Conservation (phyloP, 2,888 invertebrate species). For the Zaprionus obscuricornis region DNA sequence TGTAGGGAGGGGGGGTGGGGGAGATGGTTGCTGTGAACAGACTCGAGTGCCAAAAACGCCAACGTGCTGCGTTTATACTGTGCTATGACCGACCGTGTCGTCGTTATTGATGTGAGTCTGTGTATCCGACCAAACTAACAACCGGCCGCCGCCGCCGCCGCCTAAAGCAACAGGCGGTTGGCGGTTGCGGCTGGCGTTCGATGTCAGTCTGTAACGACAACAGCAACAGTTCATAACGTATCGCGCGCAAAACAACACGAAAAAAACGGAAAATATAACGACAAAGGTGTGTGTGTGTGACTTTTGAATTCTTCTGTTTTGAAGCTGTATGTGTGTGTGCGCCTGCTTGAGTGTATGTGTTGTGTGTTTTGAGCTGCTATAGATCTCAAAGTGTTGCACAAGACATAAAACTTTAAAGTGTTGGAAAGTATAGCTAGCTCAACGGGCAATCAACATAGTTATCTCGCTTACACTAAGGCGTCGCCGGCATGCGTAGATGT, state of each 20-base stretch:
- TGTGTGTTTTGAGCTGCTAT: conserved; percentile 1
- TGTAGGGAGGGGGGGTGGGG: no score
- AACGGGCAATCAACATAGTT: conserved; percentile 12
- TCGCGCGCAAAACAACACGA: conserved; percentile 62
- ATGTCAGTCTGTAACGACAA: conserved; percentile 73
- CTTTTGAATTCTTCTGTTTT: conserved; percentile 34
- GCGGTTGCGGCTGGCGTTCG: conserved; percentile 45
- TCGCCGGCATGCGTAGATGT: conserved; percentile 42
- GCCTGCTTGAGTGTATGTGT: conserved; percentile 6
- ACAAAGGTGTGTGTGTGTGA: conserved; percentile 32
- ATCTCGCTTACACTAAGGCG: conserved; percentile 54
- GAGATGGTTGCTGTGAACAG: no score
- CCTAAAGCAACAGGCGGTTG: conserved; percentile 75
- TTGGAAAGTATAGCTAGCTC: conserved; percentile 40
- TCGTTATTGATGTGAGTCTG: conserved; percentile 31
- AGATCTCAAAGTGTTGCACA: conserved; percentile 65
- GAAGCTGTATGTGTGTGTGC: conserved; percentile 20
- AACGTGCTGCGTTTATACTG: conserved; percentile 32
- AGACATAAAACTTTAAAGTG: conserved; percentile 42
- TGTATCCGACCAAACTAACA: conserved; percentile 12
- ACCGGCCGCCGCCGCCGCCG: conserved; percentile 20
- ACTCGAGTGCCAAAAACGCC: conserved; percentile 52
- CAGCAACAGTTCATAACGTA: conserved; percentile 66
- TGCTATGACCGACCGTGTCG: background rate
- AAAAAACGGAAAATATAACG: conserved; percentile 37